A percentile compares a stretch with the other conserved stretches of the same genome.
phyloP scores from a whole-genome alignment of 2,113 vertebrate species.

The Podocnemis expansa region DNA sequence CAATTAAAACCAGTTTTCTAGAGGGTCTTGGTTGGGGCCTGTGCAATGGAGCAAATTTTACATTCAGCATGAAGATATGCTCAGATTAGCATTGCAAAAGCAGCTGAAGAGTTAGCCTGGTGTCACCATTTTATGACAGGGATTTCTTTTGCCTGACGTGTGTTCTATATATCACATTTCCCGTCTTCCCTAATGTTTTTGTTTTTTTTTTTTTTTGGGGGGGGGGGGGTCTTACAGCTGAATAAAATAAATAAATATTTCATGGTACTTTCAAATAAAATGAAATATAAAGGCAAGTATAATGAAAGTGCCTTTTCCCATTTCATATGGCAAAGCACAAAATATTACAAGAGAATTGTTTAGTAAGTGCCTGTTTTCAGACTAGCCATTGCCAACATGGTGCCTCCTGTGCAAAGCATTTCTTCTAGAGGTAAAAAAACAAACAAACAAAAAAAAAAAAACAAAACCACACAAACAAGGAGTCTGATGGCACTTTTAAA shows the following conservation, averaged over 20 bases:
- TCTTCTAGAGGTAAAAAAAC: neutral
- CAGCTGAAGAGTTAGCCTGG: neutral
- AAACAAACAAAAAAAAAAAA: too few species aligned
- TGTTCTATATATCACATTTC: neutral
- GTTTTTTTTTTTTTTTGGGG: neutral
- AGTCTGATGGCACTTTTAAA: too few species aligned
- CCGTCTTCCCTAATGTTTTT: neutral
- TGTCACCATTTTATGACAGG: neutral
- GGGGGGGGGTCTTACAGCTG: neutral
- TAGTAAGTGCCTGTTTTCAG: neutral
- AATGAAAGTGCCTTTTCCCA: neutral
- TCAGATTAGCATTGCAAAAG: neutral
- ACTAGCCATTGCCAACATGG: neutral
- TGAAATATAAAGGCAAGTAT: too few species aligned
- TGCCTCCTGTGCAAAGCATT: neutral
- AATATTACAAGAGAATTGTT: neutral
- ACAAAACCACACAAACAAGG: too few species aligned
- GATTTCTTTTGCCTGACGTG: neutral
- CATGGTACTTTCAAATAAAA: neutral
- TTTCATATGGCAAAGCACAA: neutral
- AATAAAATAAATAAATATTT: neutral
- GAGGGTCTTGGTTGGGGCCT: neutral
- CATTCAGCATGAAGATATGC: neutral
- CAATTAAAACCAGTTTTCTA: neutral
- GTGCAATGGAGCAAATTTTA: neutral